phyloP scores from a whole-genome alignment of 2,888 invertebrate genomes.

The Abrostola triplasia region DNA sequence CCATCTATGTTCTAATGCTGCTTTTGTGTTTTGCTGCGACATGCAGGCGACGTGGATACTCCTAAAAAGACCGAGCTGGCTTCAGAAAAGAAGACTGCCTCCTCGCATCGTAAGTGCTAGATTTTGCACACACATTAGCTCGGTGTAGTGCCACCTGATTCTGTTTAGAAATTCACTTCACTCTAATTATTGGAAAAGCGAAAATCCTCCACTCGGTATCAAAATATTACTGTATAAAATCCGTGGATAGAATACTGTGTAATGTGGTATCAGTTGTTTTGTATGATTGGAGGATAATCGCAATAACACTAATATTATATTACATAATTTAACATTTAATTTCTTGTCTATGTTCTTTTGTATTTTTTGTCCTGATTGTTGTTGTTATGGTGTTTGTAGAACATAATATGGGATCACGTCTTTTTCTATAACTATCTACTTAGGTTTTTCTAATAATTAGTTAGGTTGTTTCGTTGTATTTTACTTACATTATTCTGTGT shows the following conservation, averaged over 20 bases:
- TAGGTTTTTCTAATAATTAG: conserved; percentile 37
- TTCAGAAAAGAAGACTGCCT: conserved; percentile 84
- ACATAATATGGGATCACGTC: conserved; percentile 27
- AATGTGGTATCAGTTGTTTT: conserved; percentile 4
- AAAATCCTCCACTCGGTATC: conserved; percentile 57
- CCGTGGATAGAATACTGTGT: conserved; percentile 13
- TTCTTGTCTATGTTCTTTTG: conserved; percentile 51
- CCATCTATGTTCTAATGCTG: conserved; percentile 84
- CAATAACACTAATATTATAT: conserved; percentile 46
- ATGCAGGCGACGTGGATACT: conserved; percentile 87
- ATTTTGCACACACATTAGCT: conserved; percentile 78
- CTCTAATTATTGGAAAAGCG: conserved; percentile 54
- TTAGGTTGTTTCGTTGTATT: conserved; percentile 41
- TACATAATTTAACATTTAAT: conserved; percentile 50
- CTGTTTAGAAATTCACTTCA: conserved; percentile 45
- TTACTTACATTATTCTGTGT: conserved; percentile 40
- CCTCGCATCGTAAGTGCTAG: conserved; percentile 87
- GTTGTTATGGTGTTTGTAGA: conserved; percentile 59
- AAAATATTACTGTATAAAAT: conserved; percentile 4
- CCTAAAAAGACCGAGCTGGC: conserved; percentile 86
- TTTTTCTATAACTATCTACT: conserved; percentile 26
- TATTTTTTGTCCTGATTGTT: conserved; percentile 53
- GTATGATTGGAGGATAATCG: conserved; percentile 61
- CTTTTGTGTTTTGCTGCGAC: conserved; percentile 86
- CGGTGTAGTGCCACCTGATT: conserved; percentile 55